Conservation (phyloP, 1,140 invertebrate genomes). For the Drosophila pruinosa region DNA sequence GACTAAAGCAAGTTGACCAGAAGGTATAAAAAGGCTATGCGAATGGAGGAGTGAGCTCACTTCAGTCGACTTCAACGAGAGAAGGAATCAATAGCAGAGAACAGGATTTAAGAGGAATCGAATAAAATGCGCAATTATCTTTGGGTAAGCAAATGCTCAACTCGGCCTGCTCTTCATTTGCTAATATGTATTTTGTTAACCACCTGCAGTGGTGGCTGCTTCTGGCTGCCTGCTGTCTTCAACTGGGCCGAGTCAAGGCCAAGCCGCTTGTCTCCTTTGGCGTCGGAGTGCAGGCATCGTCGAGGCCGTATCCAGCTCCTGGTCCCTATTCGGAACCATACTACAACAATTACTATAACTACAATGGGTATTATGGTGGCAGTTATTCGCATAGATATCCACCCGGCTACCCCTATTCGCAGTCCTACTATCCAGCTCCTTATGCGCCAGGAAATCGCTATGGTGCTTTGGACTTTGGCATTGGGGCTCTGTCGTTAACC, state of each 20-base stretch:
- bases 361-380: slow-evolving; percentile 23
- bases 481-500: slow-evolving; percentile 56
- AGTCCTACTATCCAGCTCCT: slow-evolving; percentile 39
- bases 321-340: slow-evolving; percentile 24
- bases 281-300: slow-evolving; percentile 40
- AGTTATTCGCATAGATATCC: slow-evolving; percentile 27
- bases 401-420: slow-evolving; percentile 21
- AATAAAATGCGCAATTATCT: slow-evolving; percentile 61
- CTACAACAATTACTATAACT: slow-evolving; percentile 48
- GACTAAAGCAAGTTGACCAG: not conserved
- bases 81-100: not conserved
- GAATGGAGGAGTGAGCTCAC: slow-evolving; percentile 26
- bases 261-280: slow-evolving; percentile 60
- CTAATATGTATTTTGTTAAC: slow-evolving; percentile 1
- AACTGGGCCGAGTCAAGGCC: slow-evolving; percentile 26
- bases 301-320: slow-evolving; percentile 6
- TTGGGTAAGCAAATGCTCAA: slow-evolving; percentile 36
- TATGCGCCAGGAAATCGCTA: slow-evolving; percentile 46
- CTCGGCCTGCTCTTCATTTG: not conserved
- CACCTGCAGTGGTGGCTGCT: slow-evolving; percentile 25
- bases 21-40: slow-evolving; percentile 50
- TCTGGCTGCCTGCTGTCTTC: slow-evolving; percentile 24
- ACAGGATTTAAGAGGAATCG: not conserved
- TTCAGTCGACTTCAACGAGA: not conserved
- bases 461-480: slow-evolving; percentile 55